Percentiles rank a stretch among this genome's conserved stretches.
phyloP scores from a whole-genome alignment of 1,140 invertebrate species.

The Olivierus martensii region DNA sequence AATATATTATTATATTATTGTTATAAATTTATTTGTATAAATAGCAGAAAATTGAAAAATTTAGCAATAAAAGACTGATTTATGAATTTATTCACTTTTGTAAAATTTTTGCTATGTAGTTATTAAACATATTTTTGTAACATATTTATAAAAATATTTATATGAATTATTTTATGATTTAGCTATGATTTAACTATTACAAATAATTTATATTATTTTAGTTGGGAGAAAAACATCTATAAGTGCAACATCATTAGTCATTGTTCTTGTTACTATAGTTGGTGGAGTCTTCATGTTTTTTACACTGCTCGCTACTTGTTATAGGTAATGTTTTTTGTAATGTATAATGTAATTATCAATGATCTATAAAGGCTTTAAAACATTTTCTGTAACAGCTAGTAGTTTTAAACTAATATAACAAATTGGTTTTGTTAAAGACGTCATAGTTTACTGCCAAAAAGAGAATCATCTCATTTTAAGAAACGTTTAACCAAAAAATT shows the following conservation, averaged over 20 bases:
- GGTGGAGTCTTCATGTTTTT: conserved; percentile 87
- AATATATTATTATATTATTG: too few species aligned
- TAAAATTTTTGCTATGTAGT: too few species aligned
- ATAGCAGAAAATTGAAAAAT: too few species aligned
- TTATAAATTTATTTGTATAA: too few species aligned
- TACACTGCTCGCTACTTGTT: conserved; percentile 85
- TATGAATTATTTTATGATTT: background rate
- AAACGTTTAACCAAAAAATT: conserved; percentile 45
- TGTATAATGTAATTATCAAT: background rate
- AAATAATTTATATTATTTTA: conserved; percentile 14
- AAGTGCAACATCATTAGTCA: conserved; percentile 75
- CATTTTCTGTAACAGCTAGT: background rate
- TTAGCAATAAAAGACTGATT: too few species aligned
- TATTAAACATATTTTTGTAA: background rate
- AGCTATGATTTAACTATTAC: background rate
- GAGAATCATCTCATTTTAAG: conserved; percentile 69
- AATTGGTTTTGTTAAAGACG: conserved; percentile 37
- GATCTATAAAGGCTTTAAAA: background rate
- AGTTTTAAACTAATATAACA: background rate
- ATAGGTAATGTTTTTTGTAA: too few species aligned
- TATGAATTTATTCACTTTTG: too few species aligned
- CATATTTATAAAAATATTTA: background rate
- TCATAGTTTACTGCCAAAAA: conserved; percentile 72
- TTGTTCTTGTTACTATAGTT: conserved; percentile 80
- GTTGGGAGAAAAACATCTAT: conserved; percentile 45